A percentile compares a stretch with the other conserved stretches of the same genome.
Conservation (phyloP, 2,888 invertebrate genomes). For the Caenorhabditis zanzibari region DNA sequence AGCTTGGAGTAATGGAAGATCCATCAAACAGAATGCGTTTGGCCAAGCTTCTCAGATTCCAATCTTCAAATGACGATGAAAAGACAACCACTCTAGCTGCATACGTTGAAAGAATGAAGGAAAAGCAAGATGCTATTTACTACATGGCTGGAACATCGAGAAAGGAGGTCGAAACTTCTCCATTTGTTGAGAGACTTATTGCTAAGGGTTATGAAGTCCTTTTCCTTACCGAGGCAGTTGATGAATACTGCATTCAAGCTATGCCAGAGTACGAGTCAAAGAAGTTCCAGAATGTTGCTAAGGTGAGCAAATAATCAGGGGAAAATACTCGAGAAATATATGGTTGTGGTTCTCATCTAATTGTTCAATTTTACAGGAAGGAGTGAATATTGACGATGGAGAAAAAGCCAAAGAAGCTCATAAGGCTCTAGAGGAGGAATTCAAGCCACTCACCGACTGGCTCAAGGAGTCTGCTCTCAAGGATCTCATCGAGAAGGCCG, state of each 20-base stretch:
- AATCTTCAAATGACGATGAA: constrained; percentile 87
- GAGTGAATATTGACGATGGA: constrained; percentile 82
- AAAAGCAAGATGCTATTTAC: constrained; percentile 94
- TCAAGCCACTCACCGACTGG: constrained; percentile 94
- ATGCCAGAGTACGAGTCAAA: constrained; percentile 98
- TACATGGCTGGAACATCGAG: constrained; percentile 94
- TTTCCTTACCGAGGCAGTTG: constrained; percentile 95
- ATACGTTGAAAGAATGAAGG: constrained; percentile 96
- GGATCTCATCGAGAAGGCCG: constrained; percentile 88
- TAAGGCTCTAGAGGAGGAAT: constrained; percentile 89
- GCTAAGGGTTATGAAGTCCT: constrained; percentile 94
- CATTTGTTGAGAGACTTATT: constrained; percentile 95
- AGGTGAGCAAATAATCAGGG: constrained; percentile 84
- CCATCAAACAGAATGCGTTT: constrained; percentile 95
- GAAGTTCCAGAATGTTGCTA: constrained; percentile 99
- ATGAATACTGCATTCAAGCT: constrained; percentile 97
- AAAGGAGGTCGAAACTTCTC: constrained; percentile 89
- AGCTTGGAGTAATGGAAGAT: constrained; percentile 98
- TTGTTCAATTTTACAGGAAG: constrained; percentile 86
- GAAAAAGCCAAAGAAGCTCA: constrained; percentile 86
- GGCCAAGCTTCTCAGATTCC: constrained; percentile 89
- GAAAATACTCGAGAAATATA: not conserved
- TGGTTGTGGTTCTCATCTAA: not conserved
- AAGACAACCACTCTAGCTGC: constrained; percentile 90
- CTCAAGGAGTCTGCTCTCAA: constrained; percentile 88